These are phyloP conservation scores for Thrips palmi DNA, from an alignment of 1,140 invertebrate genomes.

Conservation along the genomic window DNA sequence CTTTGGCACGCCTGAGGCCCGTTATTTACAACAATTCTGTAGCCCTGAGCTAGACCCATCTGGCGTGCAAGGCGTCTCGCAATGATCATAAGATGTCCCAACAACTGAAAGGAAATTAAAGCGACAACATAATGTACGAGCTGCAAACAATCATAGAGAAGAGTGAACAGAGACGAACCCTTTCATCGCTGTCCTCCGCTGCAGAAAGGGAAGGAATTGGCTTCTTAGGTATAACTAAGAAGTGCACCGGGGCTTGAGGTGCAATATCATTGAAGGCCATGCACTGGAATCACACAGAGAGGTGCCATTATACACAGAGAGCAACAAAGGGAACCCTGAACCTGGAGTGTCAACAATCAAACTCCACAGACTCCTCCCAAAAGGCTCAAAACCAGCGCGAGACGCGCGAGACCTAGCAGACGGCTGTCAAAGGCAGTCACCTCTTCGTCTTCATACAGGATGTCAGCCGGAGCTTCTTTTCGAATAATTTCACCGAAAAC, in stretches of 20 bases:
- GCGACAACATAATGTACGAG: no score
- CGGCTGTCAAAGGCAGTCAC: no score
- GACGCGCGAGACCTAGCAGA: no score
- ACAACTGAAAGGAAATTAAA: constrained; percentile 21
- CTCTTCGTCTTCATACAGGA: constrained; percentile 90
- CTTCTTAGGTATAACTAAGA: constrained; percentile 90
- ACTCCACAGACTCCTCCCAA: no score
- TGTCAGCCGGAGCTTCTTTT: constrained; percentile 84
- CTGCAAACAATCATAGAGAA: no score
- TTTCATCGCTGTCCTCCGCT: constrained; percentile 35
- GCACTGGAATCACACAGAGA: no score
- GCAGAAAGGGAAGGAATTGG: constrained; percentile 69
- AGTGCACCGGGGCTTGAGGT: constrained; percentile 86
- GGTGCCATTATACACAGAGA: no score
- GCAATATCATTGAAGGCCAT: constrained; percentile 75
- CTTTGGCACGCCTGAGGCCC: constrained; percentile 74
- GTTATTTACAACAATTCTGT: constrained; percentile 75
- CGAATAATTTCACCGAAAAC: constrained; percentile 93
- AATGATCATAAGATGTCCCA: constrained; percentile 56
- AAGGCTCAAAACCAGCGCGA: no score
- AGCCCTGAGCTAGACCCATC: constrained; percentile 45
- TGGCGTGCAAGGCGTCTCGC: constrained; percentile 59
- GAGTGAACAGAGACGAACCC: constrained; percentile 14
- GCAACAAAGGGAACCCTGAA: no score
- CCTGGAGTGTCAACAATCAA: no score